Evolutionary conservation across 2,113 vertebrate species (phyloP), one percentile per base, ranked within the genome.

Genomic region (Hemiscyllium ocellatum): DNA sequence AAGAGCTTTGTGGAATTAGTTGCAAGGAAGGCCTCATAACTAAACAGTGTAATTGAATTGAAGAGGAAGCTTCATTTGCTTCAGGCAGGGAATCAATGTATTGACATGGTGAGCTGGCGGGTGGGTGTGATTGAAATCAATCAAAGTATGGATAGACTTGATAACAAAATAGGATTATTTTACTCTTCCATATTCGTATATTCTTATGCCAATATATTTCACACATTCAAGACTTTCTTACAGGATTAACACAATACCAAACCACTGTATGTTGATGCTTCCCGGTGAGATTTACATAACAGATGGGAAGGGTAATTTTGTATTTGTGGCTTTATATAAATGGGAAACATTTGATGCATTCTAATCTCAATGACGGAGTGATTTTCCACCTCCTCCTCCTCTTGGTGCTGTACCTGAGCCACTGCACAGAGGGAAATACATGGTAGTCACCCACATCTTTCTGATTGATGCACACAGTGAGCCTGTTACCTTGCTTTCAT

Each of bases 121-220:
- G 89, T 93, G 89, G 61, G 61, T 93, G 56, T 66, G 89, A 93
- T 66, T 42, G 89, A 66, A 61, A 93, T 93, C 89, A 66, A 93
- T 93, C 33, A 93, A 61, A 61, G 33, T 61, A 29, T 37, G 61
- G 33, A 66, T 65, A 66, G 65, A 5, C 33, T 65, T 93, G 29
- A 93, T 19, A 29, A n/a, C 61, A 65, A 93, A 93, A 66, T 66
- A 66, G 61, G 89, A 66, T 93, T 93, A 66, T n/a, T 93, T 61
- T 93, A 61, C 19, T 93, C 89, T n/a, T 66, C 37, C 33, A 37
- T 93, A 93, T 37, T 93, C 89, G 66, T 93, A 65, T 93, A 66
- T 66, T 93, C 89, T 19, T 15, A 37, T 93, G 89, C 89, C 61
- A 93, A 93, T n/a, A 66, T 66, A 93, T 93, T 93, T 93, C n/a